Conservation (phyloP, 2,797 vertebrate genomes). For the Hippocampus kuda region DNA sequence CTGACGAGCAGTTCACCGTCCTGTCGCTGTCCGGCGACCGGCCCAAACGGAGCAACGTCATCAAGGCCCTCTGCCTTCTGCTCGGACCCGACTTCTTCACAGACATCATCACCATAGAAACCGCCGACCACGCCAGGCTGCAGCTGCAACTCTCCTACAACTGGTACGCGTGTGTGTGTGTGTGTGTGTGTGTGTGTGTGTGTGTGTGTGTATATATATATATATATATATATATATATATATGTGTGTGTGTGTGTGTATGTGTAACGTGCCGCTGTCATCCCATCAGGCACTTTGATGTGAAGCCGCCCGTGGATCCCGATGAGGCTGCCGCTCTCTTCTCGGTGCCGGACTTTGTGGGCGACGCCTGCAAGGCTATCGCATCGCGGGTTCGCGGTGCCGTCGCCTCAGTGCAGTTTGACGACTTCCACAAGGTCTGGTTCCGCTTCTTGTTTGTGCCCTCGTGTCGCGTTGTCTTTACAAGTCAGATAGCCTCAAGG, state of each 20-base stretch:
- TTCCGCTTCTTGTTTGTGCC: too few relatives aligned
- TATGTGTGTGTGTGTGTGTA: too few relatives aligned
- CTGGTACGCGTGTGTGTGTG: slow-evolving; percentile 61
- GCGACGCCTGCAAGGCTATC: slow-evolving; percentile 82
- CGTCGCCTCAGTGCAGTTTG: slow-evolving; percentile 82
- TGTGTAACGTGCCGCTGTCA: neutral
- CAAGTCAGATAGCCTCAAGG: too few relatives aligned
- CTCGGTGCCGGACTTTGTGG: slow-evolving; percentile 81
- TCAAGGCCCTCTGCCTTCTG: slow-evolving; percentile 79
- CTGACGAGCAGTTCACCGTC: slow-evolving; percentile 85
- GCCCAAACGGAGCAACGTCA: slow-evolving; percentile 78
- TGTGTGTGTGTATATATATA: neutral
- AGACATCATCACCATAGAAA: slow-evolving; percentile 85
- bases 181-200: too few relatives aligned
- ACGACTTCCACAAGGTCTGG: slow-evolving; percentile 84
- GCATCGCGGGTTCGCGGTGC: slow-evolving; percentile 81
- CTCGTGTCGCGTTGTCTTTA: too few relatives aligned
- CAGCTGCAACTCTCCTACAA: slow-evolving; percentile 89
- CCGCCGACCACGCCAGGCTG: slow-evolving; percentile 82
- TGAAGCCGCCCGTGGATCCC: slow-evolving; percentile 36
- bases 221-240: too few relatives aligned
- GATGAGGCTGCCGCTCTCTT: slow-evolving; percentile 65
- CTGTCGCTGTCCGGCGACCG: slow-evolving; percentile 80
- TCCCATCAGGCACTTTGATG: slow-evolving; percentile 75
- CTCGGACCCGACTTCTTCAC: slow-evolving; percentile 87